A percentile compares a stretch with the other conserved stretches of the same genome.
Evolutionary conservation across 2,797 vertebrate species (phyloP).

Genomic region (Phoeniculus purpureus): DNA sequence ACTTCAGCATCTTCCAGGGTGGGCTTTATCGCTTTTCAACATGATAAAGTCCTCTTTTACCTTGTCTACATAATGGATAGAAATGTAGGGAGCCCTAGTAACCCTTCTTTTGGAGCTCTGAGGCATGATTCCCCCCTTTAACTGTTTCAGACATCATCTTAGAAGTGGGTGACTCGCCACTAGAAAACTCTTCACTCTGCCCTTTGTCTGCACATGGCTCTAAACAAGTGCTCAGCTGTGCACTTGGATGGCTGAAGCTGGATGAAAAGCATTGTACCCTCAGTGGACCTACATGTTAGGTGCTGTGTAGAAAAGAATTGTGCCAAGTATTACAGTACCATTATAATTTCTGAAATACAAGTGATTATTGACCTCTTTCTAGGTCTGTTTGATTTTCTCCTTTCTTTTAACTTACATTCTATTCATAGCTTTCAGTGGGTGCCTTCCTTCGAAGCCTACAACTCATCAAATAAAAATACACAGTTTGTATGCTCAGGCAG

Average conservation of each 20-base stretch:
- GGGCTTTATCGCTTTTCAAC: neutral
- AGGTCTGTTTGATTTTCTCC: neutral
- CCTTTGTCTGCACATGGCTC: neutral
- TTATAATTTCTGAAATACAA: neutral
- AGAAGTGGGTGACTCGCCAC: neutral
- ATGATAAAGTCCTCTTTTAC: neutral
- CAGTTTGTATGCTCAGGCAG: constrained; percentile 14
- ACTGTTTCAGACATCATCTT: neutral
- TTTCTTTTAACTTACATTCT: neutral
- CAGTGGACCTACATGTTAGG: neutral
- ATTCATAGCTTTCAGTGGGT: neutral
- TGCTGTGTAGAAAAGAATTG: neutral
- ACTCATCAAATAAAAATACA: neutral
- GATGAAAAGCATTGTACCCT: neutral
- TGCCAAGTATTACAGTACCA: neutral
- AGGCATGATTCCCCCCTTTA: neutral
- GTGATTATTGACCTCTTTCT: neutral
- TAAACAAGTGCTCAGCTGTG: neutral
- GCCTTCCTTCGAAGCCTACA: neutral
- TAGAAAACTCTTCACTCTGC: neutral
- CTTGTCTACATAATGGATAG: neutral
- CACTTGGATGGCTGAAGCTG: neutral
- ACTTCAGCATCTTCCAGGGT: neutral
- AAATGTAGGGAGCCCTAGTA: neutral
- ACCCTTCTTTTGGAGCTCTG: neutral